Base-by-base conservation (phyloP, 2,797 vertebrate genomes). In the Brotula barbata region DNA sequence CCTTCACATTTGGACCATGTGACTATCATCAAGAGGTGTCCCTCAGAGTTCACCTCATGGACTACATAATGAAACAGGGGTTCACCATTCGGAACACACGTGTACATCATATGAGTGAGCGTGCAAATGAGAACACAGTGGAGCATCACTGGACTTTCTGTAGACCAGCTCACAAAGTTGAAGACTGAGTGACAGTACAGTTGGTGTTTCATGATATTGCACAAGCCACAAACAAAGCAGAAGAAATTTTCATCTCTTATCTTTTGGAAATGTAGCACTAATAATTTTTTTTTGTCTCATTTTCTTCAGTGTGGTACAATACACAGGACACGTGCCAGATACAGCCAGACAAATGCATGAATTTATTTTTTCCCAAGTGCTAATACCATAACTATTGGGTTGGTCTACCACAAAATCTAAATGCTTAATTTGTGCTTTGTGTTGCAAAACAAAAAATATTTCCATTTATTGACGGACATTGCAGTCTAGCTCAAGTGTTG, bases 101-200 rank as follows among this genome's bases (percentile, higher is more conserved):
- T 0, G 97, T 99, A 59, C 97, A 99, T 73, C 97, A 99, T 80
- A 99, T 99, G 97, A 99, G 97, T 0, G 97, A 99, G 73, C 93
- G 97, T 39, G 96, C 97, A 75, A 99, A 99, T 0, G 97, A 99
- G 67, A 99, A 99, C 91, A 99, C 97, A 0, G 97, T 99, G 75
- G 97, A 99, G 78, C 97, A 99, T 58, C 97, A 98, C 89, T 99
- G 97, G 97, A 99, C 97, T 83, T 99, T 98, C 85, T 99, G 97
- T 53, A 90, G 97, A 73, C 89, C 95, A 54, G 97, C 96, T 64
- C 93, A 93, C 78, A 99, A 98, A 91, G 95, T 95, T 0, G 97
- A 98, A 39, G 97, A 99, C 88, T 98, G 91, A 92, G 33, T 47
- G 28, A n/a, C 6, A 44, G 17, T 33, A 41, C 25, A 22, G 50